These are phyloP conservation scores for Homarus gammarus DNA, from an alignment of 2,888 invertebrate species.

Conservation along the genomic window DNA sequence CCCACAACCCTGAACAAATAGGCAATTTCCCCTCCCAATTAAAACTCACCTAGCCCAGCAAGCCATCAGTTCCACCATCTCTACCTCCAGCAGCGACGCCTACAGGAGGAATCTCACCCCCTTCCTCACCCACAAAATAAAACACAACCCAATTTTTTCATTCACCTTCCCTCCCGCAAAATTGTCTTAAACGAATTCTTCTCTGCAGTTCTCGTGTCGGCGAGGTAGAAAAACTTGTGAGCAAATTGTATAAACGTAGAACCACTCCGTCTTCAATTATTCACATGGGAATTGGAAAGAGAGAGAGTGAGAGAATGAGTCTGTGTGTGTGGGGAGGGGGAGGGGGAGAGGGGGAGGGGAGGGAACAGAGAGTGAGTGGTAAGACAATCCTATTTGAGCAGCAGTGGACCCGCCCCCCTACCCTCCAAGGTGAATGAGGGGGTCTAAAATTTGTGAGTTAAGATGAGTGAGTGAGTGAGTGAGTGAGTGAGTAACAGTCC, in stretches of 20 bases:
- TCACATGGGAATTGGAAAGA: neutral
- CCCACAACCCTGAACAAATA: neutral
- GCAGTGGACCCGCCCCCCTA: too few relatives aligned
- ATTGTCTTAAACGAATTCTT: neutral
- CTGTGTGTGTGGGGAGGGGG: too few relatives aligned
- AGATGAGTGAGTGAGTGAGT: neutral
- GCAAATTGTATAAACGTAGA: neutral
- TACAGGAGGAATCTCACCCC: neutral
- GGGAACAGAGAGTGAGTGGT: too few relatives aligned
- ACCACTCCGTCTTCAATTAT: neutral
- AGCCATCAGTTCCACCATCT: too few relatives aligned
- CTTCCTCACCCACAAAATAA: neutral
- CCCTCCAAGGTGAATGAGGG: too few relatives aligned
- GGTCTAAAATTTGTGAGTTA: too few relatives aligned
- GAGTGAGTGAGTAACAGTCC: neutral
- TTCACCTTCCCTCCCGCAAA: neutral
- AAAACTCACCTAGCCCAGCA: conserved; percentile 2
- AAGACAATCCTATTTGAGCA: too few relatives aligned
- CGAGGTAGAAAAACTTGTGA: neutral
- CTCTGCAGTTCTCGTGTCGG: neutral
- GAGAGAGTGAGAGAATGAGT: neutral
- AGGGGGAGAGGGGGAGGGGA: too few relatives aligned
- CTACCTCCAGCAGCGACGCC: neutral
- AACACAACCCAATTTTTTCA: neutral
- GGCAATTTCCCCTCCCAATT: neutral